phyloP scores from a whole-genome alignment of 1,140 invertebrate genomes.

The Lamellibrachia luymesi region DNA sequence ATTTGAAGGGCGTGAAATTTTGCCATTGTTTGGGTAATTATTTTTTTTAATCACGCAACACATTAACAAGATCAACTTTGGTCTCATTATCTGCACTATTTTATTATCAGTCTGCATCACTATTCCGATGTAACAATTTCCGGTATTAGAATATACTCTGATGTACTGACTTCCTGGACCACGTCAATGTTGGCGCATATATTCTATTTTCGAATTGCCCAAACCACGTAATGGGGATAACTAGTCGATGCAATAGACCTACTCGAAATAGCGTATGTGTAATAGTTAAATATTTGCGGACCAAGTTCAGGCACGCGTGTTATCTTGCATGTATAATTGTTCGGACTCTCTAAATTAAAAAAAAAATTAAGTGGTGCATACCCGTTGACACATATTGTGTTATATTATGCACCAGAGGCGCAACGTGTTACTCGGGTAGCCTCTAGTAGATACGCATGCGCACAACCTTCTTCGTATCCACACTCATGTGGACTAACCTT shows the following conservation, averaged over 20 bases:
- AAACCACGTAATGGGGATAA: neutral
- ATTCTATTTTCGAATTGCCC: neutral
- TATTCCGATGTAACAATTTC: neutral
- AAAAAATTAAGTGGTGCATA: too few species aligned
- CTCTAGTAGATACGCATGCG: too few species aligned
- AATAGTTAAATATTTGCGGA: too few species aligned
- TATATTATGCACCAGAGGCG: too few species aligned
- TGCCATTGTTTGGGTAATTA: too few species aligned
- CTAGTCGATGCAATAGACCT: neutral
- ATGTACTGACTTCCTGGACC: neutral
- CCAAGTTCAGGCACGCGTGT: too few species aligned
- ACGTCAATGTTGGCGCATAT: slow-evolving; percentile 25
- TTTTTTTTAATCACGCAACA: neutral
- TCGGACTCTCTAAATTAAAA: too few species aligned
- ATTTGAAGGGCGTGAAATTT: too few species aligned
- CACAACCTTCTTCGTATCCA: neutral
- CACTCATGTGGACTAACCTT: neutral
- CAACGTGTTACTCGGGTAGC: too few species aligned
- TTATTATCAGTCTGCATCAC: too few species aligned
- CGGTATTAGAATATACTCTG: neutral
- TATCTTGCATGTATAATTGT: too few species aligned
- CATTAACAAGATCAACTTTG: neutral
- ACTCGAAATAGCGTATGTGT: neutral
- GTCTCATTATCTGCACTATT: neutral
- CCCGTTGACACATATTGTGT: too few species aligned